Conservation (phyloP, 2,797 vertebrate species). For the Manis pentadactyla region DNA sequence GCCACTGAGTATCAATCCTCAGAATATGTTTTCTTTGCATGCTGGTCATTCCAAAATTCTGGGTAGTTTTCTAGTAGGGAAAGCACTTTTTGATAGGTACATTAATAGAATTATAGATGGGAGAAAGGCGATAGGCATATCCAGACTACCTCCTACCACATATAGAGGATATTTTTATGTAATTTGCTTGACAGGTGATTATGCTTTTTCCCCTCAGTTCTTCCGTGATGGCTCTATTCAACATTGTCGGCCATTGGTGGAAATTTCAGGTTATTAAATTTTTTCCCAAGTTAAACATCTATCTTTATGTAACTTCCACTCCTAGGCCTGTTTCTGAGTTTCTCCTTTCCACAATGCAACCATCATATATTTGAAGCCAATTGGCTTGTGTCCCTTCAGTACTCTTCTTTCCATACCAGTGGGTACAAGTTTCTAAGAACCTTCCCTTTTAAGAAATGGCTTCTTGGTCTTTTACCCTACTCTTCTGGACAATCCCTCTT, state of each 20-base stretch:
- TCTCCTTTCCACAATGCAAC: neutral
- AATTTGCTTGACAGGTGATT: slow-evolving; percentile 28
- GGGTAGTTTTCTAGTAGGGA: slow-evolving; percentile 43
- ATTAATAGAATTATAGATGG: slow-evolving; percentile 10
- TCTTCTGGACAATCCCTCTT: neutral
- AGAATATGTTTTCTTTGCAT: slow-evolving; percentile 27
- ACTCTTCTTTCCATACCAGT: neutral
- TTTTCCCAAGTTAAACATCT: slow-evolving; percentile 1
- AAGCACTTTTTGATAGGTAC: slow-evolving; percentile 68
- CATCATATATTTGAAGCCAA: slow-evolving; percentile 4
- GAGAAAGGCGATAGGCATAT: neutral
- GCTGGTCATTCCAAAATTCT: slow-evolving; percentile 53
- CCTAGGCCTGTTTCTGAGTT: slow-evolving; percentile 1
- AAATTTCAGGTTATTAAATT: slow-evolving; percentile 27
- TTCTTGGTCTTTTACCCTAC: neutral
- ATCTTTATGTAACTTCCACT: slow-evolving; percentile 35
- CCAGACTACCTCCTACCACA: neutral
- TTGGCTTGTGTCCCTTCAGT: neutral
- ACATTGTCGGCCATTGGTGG: neutral
- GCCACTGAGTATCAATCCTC: neutral
- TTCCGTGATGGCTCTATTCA: slow-evolving; percentile 44
- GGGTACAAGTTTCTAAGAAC: neutral
- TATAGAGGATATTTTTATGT: neutral
- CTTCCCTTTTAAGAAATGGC: slow-evolving; percentile 20
- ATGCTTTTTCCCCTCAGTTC: slow-evolving; percentile 39